Evolutionary conservation across 2,888 invertebrate genomes (phyloP), one percentile per base, ranked within the genome.

Genomic region (Polymixis flavicincta): DNA sequence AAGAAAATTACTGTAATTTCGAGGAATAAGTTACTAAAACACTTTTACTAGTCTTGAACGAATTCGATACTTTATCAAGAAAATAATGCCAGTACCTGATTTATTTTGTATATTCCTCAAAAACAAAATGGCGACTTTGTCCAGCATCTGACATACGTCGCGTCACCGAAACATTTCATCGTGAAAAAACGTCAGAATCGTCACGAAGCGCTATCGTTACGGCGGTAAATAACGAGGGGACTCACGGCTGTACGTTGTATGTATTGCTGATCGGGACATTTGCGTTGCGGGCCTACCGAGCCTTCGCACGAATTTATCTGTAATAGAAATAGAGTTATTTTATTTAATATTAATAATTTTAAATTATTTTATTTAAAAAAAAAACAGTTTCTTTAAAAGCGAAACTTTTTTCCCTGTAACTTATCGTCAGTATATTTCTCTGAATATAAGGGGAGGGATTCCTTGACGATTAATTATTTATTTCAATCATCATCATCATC

Each of bases 221-320:
- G 32, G 68, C 70, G 74, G 66, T 59, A 55, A 55, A 61, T 63
- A 73, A 67, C 77, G 76, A 69, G 60, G 74, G 77, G 66, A 80
- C 80, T 84, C 84, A 84, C 80, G 79, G 78, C 71, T 75, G 74
- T 76, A 81, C 73, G 75, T 60, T 70, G 67, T 71, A 74, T 72
- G 64, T 76, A 68, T 76, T 89, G 90, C 89, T 90, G 90, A 86
- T 82, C 88, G 87, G 87, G 90, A 88, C 89, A 86, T 89, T 88
- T 87, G 90, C 85, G 90, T 88, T 84, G 78, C 76, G 75, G 73
- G 76, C 85, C 83, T 82, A 78, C 48, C 78, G 70, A 83, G 67
- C 75, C 72, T 61, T 70, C 76, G 74, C 85, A 69, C 73, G 59
- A 74, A 82, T 70, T 82, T 85, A 85, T 75, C 83, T 83, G 82